Evolutionary conservation across 2,113 vertebrate genomes (phyloP).

Genomic region (Takifugu bimaculatus): DNA sequence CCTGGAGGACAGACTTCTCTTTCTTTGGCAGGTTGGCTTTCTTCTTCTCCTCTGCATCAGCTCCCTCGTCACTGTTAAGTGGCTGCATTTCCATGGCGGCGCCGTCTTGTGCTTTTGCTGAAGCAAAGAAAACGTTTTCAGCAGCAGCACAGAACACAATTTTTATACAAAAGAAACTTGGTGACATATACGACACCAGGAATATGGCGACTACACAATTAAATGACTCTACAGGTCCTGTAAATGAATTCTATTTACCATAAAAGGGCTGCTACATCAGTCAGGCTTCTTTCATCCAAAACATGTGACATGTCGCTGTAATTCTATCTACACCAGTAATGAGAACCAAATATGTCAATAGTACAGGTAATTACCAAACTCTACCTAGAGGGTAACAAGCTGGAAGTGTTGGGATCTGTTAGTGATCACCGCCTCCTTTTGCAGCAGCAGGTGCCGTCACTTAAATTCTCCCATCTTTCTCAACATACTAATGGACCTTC

Average conservation of each 20-base stretch:
- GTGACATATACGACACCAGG: too few species aligned
- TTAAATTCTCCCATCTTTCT: constrained; percentile 39
- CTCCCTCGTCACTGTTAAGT: constrained; percentile 91
- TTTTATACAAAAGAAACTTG: too few species aligned
- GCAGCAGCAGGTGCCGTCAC: constrained; percentile 11
- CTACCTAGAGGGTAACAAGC: constrained; percentile 30
- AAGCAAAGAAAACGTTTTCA: neutral
- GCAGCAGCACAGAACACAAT: too few species aligned
- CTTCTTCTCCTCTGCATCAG: constrained; percentile 91
- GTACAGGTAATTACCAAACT: constrained; percentile 39
- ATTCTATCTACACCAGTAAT: constrained; percentile 52
- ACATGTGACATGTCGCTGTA: constrained; percentile 38
- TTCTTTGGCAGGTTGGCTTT: constrained; percentile 94
- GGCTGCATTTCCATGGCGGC: constrained; percentile 99
- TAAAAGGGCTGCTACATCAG: constrained; percentile 1
- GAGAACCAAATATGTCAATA: constrained; percentile 31
- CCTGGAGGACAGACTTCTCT: constrained; percentile 97
- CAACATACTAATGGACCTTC: constrained; percentile 10
- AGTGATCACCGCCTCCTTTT: constrained; percentile 15
- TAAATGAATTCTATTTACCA: neutral
- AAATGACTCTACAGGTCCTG: neutral
- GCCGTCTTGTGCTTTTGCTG: constrained; percentile 97
- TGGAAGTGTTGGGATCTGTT: constrained; percentile 17
- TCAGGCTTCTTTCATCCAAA: constrained; percentile 11
- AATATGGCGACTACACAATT: too few species aligned